These are phyloP conservation scores for Chondrilla cf. caribensis DNA, from an alignment of 37 sponge, comb jelly and placozoan species.

Conservation along the genomic window DNA sequence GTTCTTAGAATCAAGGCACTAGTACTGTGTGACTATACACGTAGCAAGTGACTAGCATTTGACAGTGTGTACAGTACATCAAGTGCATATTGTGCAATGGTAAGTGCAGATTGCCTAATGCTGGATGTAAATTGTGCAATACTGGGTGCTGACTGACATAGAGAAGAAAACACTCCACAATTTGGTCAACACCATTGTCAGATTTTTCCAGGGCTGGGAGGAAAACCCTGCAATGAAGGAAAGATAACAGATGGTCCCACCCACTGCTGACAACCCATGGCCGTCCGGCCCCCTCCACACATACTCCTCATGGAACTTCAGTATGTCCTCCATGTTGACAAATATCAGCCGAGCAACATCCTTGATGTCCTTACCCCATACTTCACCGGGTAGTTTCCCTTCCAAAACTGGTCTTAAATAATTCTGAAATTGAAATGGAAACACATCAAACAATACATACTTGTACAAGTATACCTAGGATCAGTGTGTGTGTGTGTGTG, in stretches of 20 bases:
- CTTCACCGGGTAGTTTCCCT: background rate
- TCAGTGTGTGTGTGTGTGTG: no score
- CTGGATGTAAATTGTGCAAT: no score
- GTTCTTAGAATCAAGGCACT: no score
- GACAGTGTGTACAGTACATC: no score
- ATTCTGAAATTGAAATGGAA: background rate
- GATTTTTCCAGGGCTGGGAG: conserved; percentile 2
- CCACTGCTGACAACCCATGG: background rate
- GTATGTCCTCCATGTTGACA: conserved; percentile 8
- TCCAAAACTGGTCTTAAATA: background rate
- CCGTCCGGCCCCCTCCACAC: no score
- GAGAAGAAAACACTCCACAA: conserved; percentile 10
- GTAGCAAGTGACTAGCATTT: no score
- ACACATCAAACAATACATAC: background rate
- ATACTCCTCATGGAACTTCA: conserved; percentile 4
- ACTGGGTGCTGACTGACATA: no score
- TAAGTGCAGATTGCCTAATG: no score
- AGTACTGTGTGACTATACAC: no score
- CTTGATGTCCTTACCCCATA: background rate
- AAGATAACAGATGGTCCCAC: background rate
- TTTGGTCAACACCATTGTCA: conserved; percentile 10
- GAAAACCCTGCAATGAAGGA: background rate
- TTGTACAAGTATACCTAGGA: no score
- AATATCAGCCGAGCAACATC: background rate
- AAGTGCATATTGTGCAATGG: no score